phyloP scores from a whole-genome alignment of 92 coral and sea anemone genomes.

The Hydrozoanthus gracilis region DNA sequence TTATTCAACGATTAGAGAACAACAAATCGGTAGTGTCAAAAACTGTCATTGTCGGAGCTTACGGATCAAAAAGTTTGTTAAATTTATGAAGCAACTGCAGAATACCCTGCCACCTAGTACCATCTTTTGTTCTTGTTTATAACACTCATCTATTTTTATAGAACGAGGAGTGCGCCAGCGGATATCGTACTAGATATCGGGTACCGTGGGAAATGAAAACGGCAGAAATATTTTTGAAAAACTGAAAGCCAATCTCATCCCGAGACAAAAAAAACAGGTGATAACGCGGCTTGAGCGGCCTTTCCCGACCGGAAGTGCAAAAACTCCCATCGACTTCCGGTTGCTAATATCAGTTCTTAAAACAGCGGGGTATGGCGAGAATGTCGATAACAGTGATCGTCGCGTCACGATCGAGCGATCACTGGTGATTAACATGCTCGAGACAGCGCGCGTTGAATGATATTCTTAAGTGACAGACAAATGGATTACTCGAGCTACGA shows the following conservation, averaged over 20 bases:
- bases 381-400: background rate
- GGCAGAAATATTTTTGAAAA: background rate
- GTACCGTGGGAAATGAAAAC: background rate
- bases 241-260: background rate
- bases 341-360: background rate
- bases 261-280: background rate
- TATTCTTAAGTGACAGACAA: no score
- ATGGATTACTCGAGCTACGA: conserved; percentile 35
- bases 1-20: no score
- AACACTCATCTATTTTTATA: no score
- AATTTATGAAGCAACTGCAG: no score
- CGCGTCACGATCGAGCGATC: conserved; percentile 43
- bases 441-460: background rate
- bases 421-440: background rate
- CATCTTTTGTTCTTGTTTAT: no score
- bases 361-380: conserved; percentile 1
- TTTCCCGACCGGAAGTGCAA: background rate
- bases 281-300: background rate
- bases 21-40: no score
- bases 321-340: background rate
- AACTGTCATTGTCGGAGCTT: no score
- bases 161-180: no score
- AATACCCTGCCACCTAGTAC: no score
- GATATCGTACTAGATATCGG: no score
- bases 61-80: no score